Evolutionary conservation across 2,888 invertebrate species (phyloP), one percentile per base, ranked within the genome.

Genomic region (Cylloceria caligata): DNA sequence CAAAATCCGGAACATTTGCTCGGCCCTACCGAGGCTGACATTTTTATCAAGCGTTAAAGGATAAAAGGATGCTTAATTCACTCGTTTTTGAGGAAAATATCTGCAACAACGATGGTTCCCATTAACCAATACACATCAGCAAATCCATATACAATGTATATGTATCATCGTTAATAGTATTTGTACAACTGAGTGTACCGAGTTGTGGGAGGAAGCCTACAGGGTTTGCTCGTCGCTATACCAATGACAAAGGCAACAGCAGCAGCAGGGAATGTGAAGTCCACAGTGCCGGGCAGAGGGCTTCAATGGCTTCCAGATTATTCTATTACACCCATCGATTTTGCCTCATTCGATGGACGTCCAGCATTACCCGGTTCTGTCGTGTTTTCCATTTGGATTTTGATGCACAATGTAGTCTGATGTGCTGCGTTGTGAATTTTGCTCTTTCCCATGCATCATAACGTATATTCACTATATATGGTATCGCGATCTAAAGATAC

Each of bases 231-330:
- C 64, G 57, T 7, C 34, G 47, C 3, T 71, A 69, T 49, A 62
- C 52, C 39, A 21, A 42, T 30, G 71, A 69, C 64, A 24, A 45
- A 69, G 45, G 64, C 36, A 65, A 60, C 57, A 69, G 24, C n/a
- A 69, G 24, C n/a, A 30, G 19, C 0, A 49, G 57, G 52, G 68
- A 45, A 47, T 49, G 45, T n/a, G 62, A 60, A 71, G 72, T 80
- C 62, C 72, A 62, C 71, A 49, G 65, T 75, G 36, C 79, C 49
- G 60, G 67, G 77, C 83, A 85, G 78, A 79, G 80, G 82, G 83
- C 83, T 86, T 87, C 86, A 87, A 90, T 86, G 91, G 90, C 89
- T 91, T 90, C 90, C 79, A 86, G 88, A 90, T 91, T 90, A 91
- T 91, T 91, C 88, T 83, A 88, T 90, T 90, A 89, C 86, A 76